A percentile compares a stretch with the other conserved stretches of the same genome.
phyloP scores from a whole-genome alignment of 2,797 vertebrate species.

The Echiichthys vipera region DNA sequence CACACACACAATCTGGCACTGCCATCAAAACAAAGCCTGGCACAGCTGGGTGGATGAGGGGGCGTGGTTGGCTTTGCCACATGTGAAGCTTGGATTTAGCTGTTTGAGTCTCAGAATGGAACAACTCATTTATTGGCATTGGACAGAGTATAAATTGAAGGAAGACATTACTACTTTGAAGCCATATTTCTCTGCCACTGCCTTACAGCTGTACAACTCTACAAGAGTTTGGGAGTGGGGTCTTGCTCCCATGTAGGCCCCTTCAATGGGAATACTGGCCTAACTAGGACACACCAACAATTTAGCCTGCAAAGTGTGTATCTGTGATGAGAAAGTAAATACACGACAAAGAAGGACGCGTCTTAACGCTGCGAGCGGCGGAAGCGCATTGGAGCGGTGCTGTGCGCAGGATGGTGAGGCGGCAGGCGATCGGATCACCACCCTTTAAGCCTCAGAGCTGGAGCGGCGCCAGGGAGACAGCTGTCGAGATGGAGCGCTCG shows the following conservation, averaged over 20 bases:
- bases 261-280: neutral
- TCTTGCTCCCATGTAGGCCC: neutral
- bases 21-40: constrained; percentile 76
- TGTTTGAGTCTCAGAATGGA: constrained; percentile 46
- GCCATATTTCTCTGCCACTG: neutral
- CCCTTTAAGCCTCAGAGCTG: constrained; percentile 92
- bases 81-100: constrained; percentile 66
- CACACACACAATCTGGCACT: constrained; percentile 54
- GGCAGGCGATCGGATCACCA: constrained; percentile 86
- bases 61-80: constrained; percentile 64
- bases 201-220: neutral
- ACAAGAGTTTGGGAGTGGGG: constrained; percentile 11
- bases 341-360: constrained; percentile 54
- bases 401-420: constrained; percentile 83
- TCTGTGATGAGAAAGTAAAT: constrained; percentile 34
- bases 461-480: constrained; percentile 96
- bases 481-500: constrained; percentile 94
- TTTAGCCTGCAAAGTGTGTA: constrained; percentile 14
- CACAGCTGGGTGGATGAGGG: constrained; percentile 77
- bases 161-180: neutral
- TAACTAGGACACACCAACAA: constrained; percentile 2
- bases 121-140: constrained; percentile 40
- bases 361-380: constrained; percentile 73
- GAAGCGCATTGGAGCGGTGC: constrained; percentile 85
- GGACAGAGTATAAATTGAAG: constrained; percentile 25